Percentiles rank a stretch among this genome's conserved stretches.
phyloP scores from a whole-genome alignment of 2,888 invertebrate species.

The Physocephala rufipes region DNA sequence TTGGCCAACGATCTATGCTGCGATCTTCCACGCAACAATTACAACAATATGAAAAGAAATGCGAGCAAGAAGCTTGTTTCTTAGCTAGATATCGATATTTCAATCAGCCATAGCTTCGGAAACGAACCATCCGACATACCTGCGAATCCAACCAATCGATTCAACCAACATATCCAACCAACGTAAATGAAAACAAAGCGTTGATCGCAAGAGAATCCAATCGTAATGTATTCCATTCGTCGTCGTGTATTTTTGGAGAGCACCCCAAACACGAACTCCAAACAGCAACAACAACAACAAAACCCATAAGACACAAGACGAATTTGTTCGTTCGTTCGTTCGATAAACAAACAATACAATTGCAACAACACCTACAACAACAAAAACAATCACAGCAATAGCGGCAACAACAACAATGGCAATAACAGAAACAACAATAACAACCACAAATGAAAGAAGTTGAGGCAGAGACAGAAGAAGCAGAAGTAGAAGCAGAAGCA shows the following conservation, averaged over 20 bases:
- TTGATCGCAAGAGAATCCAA: slow-evolving; percentile 11
- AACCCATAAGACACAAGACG: background rate
- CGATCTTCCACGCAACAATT: background rate
- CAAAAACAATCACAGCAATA: background rate
- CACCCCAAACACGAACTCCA: slow-evolving; percentile 7
- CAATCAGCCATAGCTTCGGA: background rate
- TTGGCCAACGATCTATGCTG: too few species aligned
- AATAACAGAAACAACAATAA: background rate
- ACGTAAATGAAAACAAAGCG: background rate
- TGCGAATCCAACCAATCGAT: background rate
- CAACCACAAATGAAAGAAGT: too few species aligned
- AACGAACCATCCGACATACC: background rate
- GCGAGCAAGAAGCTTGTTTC: too few species aligned
- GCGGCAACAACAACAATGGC: background rate
- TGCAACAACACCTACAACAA: background rate
- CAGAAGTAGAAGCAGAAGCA: background rate
- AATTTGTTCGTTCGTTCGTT: background rate
- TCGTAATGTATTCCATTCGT: background rate
- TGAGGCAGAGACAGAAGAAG: background rate
- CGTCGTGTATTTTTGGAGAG: background rate
- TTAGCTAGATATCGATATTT: background rate
- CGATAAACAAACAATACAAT: slow-evolving; percentile 1
- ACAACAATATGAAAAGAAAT: too few species aligned
- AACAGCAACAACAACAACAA: slow-evolving; percentile 11
- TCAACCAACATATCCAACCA: background rate